phyloP scores from a whole-genome alignment of 1,140 invertebrate species.

The Antheraea pernyi region DNA sequence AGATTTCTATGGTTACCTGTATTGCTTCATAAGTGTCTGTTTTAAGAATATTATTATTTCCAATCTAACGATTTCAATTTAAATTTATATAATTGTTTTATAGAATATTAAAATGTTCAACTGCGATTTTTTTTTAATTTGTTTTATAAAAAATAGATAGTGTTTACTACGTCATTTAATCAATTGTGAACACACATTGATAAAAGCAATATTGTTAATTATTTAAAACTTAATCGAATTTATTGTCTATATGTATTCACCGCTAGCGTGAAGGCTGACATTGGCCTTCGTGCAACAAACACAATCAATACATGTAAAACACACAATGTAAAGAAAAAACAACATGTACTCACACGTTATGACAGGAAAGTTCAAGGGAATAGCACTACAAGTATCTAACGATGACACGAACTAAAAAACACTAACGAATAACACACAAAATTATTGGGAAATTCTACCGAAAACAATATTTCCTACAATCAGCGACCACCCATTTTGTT shows the following conservation, averaged over 20 bases:
- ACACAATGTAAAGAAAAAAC: constrained; percentile 28
- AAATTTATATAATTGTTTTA: too few species aligned
- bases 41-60: too few species aligned
- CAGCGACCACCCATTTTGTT: constrained; percentile 53
- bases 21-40: too few species aligned
- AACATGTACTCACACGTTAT: constrained; percentile 38
- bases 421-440: constrained; percentile 24
- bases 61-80: too few species aligned
- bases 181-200: too few species aligned
- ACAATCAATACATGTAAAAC: constrained; percentile 58
- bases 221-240: too few species aligned
- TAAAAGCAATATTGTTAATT: background rate
- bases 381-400: constrained; percentile 37
- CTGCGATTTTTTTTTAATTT: too few species aligned
- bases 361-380: constrained; percentile 33
- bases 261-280: constrained; percentile 40
- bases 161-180: too few species aligned
- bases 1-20: too few species aligned
- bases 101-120: too few species aligned
- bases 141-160: too few species aligned
- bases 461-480: constrained; percentile 28
- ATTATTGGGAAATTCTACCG: constrained; percentile 36
- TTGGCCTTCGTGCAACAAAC: constrained; percentile 53
- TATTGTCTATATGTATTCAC: background rate
- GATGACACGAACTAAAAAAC: constrained; percentile 26